Percentiles rank a stretch among this genome's conserved stretches.
Conservation (phyloP, 2,113 vertebrate genomes). For the Thunnus thynnus region DNA sequence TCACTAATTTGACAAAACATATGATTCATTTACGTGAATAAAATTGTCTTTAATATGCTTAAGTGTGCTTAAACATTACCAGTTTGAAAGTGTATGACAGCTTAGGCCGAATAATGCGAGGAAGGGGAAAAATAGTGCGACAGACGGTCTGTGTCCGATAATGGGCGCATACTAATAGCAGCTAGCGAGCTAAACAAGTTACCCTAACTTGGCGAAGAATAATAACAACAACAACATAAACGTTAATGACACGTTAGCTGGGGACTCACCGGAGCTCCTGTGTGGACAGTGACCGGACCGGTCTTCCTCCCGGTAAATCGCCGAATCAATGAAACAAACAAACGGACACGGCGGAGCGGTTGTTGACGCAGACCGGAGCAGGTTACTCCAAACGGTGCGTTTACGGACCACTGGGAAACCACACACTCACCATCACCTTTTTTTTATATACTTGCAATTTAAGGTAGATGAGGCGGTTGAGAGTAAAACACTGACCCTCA, state of each 20-base stretch:
- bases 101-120: too few relatives aligned
- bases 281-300: neutral
- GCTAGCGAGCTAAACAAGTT: conserved; percentile 19
- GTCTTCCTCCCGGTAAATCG: conserved; percentile 4
- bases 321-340: conserved; percentile 35
- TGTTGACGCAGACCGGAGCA: conserved; percentile 60
- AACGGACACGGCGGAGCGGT: conserved; percentile 1
- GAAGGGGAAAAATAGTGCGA: neutral
- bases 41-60: accelerated
- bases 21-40: neutral
- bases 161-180: neutral
- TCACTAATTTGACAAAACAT: accelerated
- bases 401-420: conserved; percentile 50
- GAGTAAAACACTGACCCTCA: too few relatives aligned
- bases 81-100: accelerated
- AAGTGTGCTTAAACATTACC: accelerated
- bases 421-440: accelerated
- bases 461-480: too few relatives aligned
- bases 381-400: conserved; percentile 54
- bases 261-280: conserved; percentile 55
- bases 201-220: neutral
- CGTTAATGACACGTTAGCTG: neutral
- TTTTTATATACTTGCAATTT: neutral
- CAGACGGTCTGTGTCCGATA: conserved; percentile 53
- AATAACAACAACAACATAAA: neutral